Base-by-base conservation (phyloP, 1,140 invertebrate genomes). In the Drosophila pandora region DNA sequence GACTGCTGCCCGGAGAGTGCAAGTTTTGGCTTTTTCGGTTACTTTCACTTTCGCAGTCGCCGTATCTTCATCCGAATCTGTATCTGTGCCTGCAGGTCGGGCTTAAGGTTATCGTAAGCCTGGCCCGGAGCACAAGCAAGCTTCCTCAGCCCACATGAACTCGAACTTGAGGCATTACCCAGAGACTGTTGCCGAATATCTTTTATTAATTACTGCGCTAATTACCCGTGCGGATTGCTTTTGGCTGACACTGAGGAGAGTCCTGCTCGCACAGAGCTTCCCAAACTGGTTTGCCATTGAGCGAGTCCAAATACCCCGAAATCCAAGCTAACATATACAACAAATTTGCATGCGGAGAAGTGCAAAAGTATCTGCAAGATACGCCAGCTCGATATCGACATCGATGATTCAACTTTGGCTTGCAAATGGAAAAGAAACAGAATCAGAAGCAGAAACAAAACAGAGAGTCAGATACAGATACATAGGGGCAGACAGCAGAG, bases 381-480 rank as follows among this genome's bases (percentile, higher is more conserved):
- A 80, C 71, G 65, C 77, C 62, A 65, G 70, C 71, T 68, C 68
- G 48, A 76, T 57, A 77, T 79, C 64, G 64, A 83, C 53, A 75
- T 87, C 78, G 82, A 85, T 85, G 82, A 85, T 87, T 85, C 82
- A 85, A 79, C 79, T 55, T 53, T 12, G 49, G 32, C 58, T 72
- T 85, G 81, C 81, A 85, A 84, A 81, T 81, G 78, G 54, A 73
- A 77, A 77, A 81, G 68, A 78, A 76, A 78, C 57, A 55, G 68
- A 65, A 53, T 60, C 34, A 45, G 49, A 76, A 72, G 57, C 13
- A 62, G 13, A 45, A 47, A 43, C 32, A 63, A 43, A 43, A 59
- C 34, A 60, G 30, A 32, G 21, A 37, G 37, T 32, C n/a, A 71
- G 9, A 60, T 13, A n/a, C 45, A 48, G n/a, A 54, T 17, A 43